Evolutionary conservation across 2,797 vertebrate genomes (phyloP), one percentile per base, ranked within the genome.

Genomic region (Melanogrammus aeglefinus): DNA sequence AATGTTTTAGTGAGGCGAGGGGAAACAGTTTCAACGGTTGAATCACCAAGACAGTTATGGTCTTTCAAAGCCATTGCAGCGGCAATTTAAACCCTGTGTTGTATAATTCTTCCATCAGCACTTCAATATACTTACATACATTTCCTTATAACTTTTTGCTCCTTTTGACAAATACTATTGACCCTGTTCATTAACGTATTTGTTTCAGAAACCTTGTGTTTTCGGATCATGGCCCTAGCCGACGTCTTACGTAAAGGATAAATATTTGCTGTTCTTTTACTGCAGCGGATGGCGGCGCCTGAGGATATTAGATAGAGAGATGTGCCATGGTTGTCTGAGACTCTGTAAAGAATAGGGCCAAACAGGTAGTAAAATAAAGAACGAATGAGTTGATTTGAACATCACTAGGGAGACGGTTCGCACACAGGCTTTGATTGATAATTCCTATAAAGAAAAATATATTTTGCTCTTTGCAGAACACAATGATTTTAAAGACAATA

Each of bases 221-320:
- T 80, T 77, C 74, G 84, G 78, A 86, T 5, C 70, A 63, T 71
- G 66, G 75, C 29, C 12, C 36, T 76, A 74, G 78, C 75, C 35
- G 76, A 73, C 77, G 72, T 73, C 47, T 44, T 71, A 44, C 33
- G 44, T 78, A 76, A 63, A 87, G 77, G 78, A 91, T 92, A 90
- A 92, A 92, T 92, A 94, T 93, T 91, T 89, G 88, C 82, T 82
- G 80, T 85, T 74, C 79, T 92, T 27, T 92, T 92, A 91, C 29
- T 14, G 80, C 76, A 71, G 75, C 82, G 79, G 51, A 78, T 74
- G 74, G 78, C 35, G 6, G n/a, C 74, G 83, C 82, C 78, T 90
- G 91, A 91, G 92, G 92, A 92, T 90, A 92, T 91, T 87, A 93
- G 89, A 81, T 47, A 21, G 75, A 79, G 82, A 75, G 31, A 83